Percentiles rank a stretch among this genome's conserved stretches.
Conservation (phyloP, 2,797 vertebrate species). For the Cetoscarus ocellatus region DNA sequence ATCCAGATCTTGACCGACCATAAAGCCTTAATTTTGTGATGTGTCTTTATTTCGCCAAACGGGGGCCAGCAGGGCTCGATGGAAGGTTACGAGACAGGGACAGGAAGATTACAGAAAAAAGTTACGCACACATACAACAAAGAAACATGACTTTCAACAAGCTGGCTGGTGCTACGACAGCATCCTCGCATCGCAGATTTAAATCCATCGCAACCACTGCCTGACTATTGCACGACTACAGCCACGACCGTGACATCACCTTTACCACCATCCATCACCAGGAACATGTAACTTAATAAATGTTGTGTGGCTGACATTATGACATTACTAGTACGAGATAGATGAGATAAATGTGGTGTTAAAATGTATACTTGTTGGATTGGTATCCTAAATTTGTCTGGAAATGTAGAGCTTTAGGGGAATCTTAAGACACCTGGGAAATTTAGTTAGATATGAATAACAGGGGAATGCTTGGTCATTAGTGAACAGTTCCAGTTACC, state of each 20-base stretch:
- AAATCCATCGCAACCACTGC: constrained; percentile 7
- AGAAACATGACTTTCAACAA: constrained; percentile 38
- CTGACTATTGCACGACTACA: constrained; percentile 14
- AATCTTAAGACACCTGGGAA: constrained; percentile 16
- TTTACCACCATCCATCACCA: constrained; percentile 32
- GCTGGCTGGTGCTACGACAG: constrained; percentile 60
- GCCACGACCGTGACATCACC: constrained; percentile 27
- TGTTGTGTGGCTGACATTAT: not conserved
- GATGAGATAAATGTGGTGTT: constrained; percentile 4
- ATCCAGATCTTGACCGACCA: not conserved
- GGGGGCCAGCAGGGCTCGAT: constrained; percentile 14
- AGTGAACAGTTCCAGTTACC: not conserved
- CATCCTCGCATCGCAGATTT: constrained; percentile 29
- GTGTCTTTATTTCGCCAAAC: constrained; percentile 8
- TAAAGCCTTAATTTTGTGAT: not conserved
- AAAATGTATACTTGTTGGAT: not conserved
- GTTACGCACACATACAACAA: constrained; percentile 23
- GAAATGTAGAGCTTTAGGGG: not conserved
- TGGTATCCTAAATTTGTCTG: not conserved
- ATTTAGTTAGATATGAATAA: constrained; percentile 1
- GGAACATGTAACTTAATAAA: constrained; percentile 7
- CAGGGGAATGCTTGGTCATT: not conserved
- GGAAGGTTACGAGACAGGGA: constrained; percentile 29
- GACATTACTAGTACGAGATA: not conserved
- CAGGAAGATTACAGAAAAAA: constrained; percentile 45